Conservation (phyloP, 2,797 vertebrate species). For the Champsocephalus esox region DNA sequence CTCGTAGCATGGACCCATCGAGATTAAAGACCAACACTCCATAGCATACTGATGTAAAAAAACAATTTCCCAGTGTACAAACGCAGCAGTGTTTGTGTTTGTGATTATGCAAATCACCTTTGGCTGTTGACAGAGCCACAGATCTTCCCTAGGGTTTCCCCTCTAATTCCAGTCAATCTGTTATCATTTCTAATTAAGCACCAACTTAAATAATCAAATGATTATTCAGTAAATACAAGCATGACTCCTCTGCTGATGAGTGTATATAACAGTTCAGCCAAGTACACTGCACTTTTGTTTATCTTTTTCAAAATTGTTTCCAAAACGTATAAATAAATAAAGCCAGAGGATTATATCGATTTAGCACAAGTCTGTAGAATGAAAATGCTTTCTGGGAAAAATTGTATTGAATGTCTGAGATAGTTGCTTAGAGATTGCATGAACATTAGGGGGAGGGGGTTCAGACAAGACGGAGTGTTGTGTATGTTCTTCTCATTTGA, state of each 20-base stretch:
- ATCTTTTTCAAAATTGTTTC: background rate
- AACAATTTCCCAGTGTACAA: conserved; percentile 23
- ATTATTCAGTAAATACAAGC: conserved; percentile 52
- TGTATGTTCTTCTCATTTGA: background rate
- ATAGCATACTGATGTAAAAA: background rate
- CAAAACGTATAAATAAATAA: background rate
- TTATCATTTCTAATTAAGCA: conserved; percentile 76
- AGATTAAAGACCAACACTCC: conserved; percentile 1
- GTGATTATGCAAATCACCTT: conserved; percentile 74
- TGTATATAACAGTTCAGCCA: conserved; percentile 13
- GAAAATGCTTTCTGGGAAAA: background rate
- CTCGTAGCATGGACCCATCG: background rate
- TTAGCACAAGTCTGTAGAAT: background rate
- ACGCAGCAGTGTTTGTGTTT: conserved; percentile 61
- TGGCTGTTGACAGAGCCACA: conserved; percentile 74
- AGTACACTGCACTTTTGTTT: background rate
- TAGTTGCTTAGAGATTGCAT: background rate
- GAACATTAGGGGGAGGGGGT: background rate
- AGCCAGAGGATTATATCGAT: background rate
- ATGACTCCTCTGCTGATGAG: conserved; percentile 24
- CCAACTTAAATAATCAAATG: conserved; percentile 59
- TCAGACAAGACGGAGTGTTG: background rate
- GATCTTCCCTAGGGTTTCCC: conserved; percentile 62
- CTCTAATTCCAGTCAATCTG: conserved; percentile 75
- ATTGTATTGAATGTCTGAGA: background rate